phyloP scores from a whole-genome alignment of 2,113 vertebrate species.

The Pungitius pungitius region DNA sequence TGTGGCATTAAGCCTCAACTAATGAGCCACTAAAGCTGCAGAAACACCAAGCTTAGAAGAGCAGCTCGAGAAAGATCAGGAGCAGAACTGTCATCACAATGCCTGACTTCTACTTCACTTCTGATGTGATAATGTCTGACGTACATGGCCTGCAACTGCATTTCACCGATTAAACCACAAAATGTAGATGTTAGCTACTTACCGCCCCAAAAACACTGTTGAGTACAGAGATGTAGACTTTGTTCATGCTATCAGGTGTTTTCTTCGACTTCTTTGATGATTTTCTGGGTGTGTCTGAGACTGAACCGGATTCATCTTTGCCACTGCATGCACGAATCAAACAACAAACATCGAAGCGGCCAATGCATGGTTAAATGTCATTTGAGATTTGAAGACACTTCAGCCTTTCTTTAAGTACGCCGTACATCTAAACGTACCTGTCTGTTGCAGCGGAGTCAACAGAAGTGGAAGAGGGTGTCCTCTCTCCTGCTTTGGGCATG shows the following conservation, averaged over 20 bases:
- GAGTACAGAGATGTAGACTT: slow-evolving; percentile 78
- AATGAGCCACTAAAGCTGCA: slow-evolving; percentile 48
- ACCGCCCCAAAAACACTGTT: slow-evolving; percentile 81
- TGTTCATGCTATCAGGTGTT: slow-evolving; percentile 69
- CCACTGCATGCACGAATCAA: slow-evolving; percentile 27
- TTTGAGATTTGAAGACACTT: background rate
- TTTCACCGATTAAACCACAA: too few species aligned
- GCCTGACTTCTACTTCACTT: background rate
- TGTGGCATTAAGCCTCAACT: slow-evolving; percentile 59
- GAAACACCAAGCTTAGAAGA: slow-evolving; percentile 50
- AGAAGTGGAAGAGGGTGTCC: slow-evolving; percentile 54
- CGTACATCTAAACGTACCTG: slow-evolving; percentile 36
- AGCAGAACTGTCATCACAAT: background rate
- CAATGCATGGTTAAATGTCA: background rate
- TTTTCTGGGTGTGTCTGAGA: slow-evolving; percentile 67
- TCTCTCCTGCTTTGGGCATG: slow-evolving; percentile 63
- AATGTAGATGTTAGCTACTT: too few species aligned
- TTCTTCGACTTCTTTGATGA: slow-evolving; percentile 72
- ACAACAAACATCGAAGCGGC: background rate
- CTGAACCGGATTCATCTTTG: slow-evolving; percentile 57
- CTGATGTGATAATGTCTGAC: slow-evolving; percentile 2
- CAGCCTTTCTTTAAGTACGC: too few species aligned
- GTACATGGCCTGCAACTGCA: background rate
- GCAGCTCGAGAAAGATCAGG: slow-evolving; percentile 40
- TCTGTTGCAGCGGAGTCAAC: slow-evolving; percentile 44